Percentiles rank a stretch among this genome's conserved stretches.
phyloP scores from a whole-genome alignment of 2,113 vertebrate genomes.

The Phocoena sinus region DNA sequence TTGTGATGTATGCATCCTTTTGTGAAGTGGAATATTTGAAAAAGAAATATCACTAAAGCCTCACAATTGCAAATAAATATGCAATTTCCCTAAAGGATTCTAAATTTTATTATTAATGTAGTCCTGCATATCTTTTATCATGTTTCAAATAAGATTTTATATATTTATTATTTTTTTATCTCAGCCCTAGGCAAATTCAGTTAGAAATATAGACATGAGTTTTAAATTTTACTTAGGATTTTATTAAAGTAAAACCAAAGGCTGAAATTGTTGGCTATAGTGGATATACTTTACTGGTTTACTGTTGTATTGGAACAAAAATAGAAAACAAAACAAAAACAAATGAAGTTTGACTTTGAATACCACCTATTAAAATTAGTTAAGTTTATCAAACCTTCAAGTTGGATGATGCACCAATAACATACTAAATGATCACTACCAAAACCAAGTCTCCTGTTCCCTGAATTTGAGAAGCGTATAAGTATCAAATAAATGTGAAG shows the following conservation, averaged over 20 bases:
- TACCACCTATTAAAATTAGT: not conserved
- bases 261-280: not conserved
- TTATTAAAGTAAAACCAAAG: not conserved
- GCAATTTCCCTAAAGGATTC: not conserved
- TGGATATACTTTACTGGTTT: not conserved
- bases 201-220: not conserved
- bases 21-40: not conserved
- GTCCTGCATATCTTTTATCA: not conserved
- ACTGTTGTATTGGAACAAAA: not conserved
- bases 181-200: slow-evolving; percentile 3
- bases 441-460: not conserved
- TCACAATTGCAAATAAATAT: not conserved
- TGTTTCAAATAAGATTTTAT: not conserved
- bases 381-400: not conserved
- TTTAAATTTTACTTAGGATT: not conserved
- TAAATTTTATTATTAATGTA: not conserved
- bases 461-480: not conserved
- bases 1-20: not conserved
- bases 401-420: not conserved
- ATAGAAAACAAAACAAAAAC: not conserved
- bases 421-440: not conserved
- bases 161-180: not conserved
- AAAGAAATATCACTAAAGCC: not conserved
- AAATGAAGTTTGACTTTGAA: not conserved
- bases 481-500: not conserved